Conservation (phyloP, 2,113 vertebrate genomes). For the Ploceus nigricollis region DNA sequence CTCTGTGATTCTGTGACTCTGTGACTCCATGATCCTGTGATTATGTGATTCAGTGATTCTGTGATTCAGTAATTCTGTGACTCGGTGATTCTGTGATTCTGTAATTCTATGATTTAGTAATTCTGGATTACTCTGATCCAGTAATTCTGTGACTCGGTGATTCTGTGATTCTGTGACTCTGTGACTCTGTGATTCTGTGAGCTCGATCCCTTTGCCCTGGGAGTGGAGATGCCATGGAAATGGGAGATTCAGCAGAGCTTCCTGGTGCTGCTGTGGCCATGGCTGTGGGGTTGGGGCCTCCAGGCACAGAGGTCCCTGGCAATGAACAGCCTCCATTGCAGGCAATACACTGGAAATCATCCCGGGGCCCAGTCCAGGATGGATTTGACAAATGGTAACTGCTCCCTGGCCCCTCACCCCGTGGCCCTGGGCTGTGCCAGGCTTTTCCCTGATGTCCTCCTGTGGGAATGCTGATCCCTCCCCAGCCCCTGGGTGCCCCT, state of each 20-base stretch:
- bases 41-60: too few relatives aligned
- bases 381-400: background rate
- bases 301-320: background rate
- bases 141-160: too few relatives aligned
- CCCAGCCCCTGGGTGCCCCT: accelerated
- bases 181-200: background rate
- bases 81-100: too few relatives aligned
- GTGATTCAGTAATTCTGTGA: too few relatives aligned
- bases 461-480: background rate
- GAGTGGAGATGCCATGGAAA: background rate
- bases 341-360: background rate
- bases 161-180: too few relatives aligned
- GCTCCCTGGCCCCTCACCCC: accelerated
- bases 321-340: background rate
- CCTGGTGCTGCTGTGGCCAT: accelerated
- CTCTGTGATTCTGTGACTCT: too few relatives aligned
- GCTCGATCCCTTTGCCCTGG: background rate
- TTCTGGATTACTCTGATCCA: too few relatives aligned
- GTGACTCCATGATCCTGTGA: too few relatives aligned
- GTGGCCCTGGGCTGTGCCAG: accelerated
- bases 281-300: background rate
- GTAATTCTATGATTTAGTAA: too few relatives aligned
- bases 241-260: background rate
- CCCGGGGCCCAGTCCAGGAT: background rate
- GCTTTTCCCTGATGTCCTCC: background rate